Evolutionary conservation across 1,140 invertebrate species (phyloP), one percentile per base, ranked within the genome.

Genomic region (Ericerus pela): DNA sequence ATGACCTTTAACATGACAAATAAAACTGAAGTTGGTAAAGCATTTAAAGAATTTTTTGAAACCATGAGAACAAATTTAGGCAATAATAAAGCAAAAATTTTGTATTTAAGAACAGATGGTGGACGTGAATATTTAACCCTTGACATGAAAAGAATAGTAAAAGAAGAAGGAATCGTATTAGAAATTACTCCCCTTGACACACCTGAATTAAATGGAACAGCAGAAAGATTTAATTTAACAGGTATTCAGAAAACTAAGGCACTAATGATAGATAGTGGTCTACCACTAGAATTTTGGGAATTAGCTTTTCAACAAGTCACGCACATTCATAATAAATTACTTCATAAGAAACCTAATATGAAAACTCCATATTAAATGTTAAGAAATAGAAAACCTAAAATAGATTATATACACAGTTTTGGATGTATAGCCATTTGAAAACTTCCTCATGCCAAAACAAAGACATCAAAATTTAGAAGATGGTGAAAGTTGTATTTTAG

Each of bases 101-200:
- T 16, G 14, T 41, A 16, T 41, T 18, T 41, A 4, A 6, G 37
- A 10, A 41, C 20, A 41, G 71, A 73, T 51, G 73, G 73, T 62
- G 72, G 70, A 2, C 62, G 24, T 12, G 71, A 73, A 60, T 72
- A 69, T 60, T 24, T 62, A 0, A 70, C 64, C 51, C 57, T 59
- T 14, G 54, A 62, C 0, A 67, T 73, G 55, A 58, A 65, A 29
- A 28, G 57, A 3, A 70, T 60, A 26, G 56, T 70, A 1, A 61
- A 58, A n/a, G 58, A 59, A 5, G 24, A 51, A 12, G 67, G 69
- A 1, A 72, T 73, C 5, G 22, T 22, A 6, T 64, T 63, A 43
- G 58, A 68, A 41, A 52, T 57, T 24, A 66, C 67, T 8, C 62
- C 64, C 14, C 58, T 65, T 0, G 63, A 67, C 52, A 65, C 62